A percentile compares a stretch with the other conserved stretches of the same genome.
phyloP scores from a whole-genome alignment of 2,113 vertebrate genomes.

The Takifugu bimaculatus region DNA sequence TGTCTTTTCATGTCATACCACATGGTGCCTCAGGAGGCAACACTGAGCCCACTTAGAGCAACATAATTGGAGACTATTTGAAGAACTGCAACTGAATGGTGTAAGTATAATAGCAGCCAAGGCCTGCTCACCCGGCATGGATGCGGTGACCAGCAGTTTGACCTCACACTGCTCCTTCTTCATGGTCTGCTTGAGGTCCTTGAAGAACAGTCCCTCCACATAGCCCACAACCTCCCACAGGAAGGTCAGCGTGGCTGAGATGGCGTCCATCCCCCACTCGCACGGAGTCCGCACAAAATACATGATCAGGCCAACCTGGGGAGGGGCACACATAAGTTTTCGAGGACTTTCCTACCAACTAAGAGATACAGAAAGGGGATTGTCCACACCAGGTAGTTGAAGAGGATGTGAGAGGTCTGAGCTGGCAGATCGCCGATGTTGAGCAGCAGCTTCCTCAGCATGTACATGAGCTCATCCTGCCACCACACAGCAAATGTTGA shows the following conservation, averaged over 20 bases:
- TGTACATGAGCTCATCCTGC: conserved; percentile 97
- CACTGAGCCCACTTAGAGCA: no score
- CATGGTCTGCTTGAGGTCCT: conserved; percentile 99
- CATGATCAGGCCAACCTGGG: conserved; percentile 95
- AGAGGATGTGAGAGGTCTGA: conserved; percentile 97
- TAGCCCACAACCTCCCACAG: conserved; percentile 98
- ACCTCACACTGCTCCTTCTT: conserved; percentile 99
- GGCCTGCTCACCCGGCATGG: conserved; percentile 87
- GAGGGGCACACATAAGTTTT: background rate
- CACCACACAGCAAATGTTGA: background rate
- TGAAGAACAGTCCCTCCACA: conserved; percentile 97
- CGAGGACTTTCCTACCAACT: background rate
- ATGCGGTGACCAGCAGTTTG: conserved; percentile 94
- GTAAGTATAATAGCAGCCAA: no score
- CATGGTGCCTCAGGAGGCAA: no score
- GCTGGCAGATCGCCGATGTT: conserved; percentile 97
- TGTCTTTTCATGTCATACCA: no score
- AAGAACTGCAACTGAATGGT: no score
- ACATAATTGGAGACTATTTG: no score
- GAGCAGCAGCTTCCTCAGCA: conserved; percentile 93
- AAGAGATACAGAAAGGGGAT: no score
- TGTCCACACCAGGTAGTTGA: conserved; percentile 89
- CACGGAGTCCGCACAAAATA: conserved; percentile 97
- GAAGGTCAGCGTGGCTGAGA: conserved; percentile 95
- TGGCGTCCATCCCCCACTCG: conserved; percentile 99